These are phyloP conservation scores for Mesoligia furuncula DNA, from an alignment of 2,888 invertebrate genomes.

Conservation along the genomic window DNA sequence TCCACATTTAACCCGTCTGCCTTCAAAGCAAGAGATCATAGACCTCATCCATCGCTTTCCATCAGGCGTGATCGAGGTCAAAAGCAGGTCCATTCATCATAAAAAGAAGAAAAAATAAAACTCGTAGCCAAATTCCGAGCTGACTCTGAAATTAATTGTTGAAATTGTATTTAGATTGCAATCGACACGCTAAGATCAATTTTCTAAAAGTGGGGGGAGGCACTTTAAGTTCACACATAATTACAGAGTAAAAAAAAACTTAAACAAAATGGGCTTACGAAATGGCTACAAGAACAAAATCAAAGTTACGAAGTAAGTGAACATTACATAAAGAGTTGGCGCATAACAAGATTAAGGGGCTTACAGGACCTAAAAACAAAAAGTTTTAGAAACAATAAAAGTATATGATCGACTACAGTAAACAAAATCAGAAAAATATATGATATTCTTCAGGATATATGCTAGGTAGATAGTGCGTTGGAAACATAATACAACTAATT, in stretches of 20 bases:
- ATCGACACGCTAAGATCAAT: neutral
- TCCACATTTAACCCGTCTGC: neutral
- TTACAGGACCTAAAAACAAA: no score
- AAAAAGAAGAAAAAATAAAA: neutral
- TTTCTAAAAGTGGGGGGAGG: neutral
- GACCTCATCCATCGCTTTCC: neutral
- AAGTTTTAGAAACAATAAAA: no score
- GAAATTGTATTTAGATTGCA: neutral
- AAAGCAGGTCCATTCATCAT: neutral
- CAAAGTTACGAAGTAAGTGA: neutral
- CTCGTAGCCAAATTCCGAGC: neutral
- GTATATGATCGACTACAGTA: no score
- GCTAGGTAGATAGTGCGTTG: no score
- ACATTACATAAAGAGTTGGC: conserved; percentile 29
- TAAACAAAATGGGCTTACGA: neutral
- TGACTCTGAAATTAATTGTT: neutral
- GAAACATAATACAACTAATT: no score
- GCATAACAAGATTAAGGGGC: conserved; percentile 27
- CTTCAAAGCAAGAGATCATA: neutral
- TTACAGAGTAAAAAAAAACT: neutral
- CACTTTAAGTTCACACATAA: neutral
- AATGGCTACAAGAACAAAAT: neutral
- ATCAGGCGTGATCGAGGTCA: neutral
- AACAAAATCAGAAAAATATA: no score
- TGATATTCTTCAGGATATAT: no score